Evolutionary conservation across 2,797 vertebrate species (phyloP), one percentile per base, ranked within the genome.

Genomic region (Hyperoplus immaculatus): DNA sequence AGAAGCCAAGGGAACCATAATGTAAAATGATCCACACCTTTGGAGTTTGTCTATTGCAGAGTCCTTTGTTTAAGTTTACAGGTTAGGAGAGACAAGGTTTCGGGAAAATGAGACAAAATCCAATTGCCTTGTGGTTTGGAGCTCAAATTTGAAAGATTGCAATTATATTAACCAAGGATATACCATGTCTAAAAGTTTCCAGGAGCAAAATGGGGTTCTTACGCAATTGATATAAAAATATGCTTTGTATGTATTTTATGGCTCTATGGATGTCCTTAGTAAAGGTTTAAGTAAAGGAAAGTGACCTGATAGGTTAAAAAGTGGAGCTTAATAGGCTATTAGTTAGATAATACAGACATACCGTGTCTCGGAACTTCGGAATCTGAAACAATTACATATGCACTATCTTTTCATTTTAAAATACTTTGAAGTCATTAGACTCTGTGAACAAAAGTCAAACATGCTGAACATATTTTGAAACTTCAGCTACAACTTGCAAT

Each of bases 1-100:
- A 93, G 91, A 92, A 93, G 82, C 82, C 80, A 91, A 72, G 60
- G 61, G 84, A 86, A 92, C 88, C 88, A 89, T 87, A 90, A 86
- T 92, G 86, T 88, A 92, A 92, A 93, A 93, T 88, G 72, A 93
- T 89, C 77, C 78, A 81, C 88, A 91, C 88, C 85, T 93, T 91
- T 55, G 64, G 86, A 70, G 61, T 79, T 74, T 68, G 62, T 65
- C 62, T 81, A 82, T 76, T 45, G 76, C 59, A 29, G 50, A 57
- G 59, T 60, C 56, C 45, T 80, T 15, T 65, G 67, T 39, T 59
- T 47, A 45, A 2, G 43, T 54, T 75, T 79, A 77, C 72, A 87
- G 78, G 79, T 72, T 69, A 75, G 43, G 13, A 66, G 49, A 51
- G 15, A 12, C 10, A 13, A 8, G 2, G 43, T 54, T 42, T 77